A percentile compares a stretch with the other conserved stretches of the same genome.
phyloP scores from a whole-genome alignment of 2,797 vertebrate genomes.

The Epinephelus coioides region DNA sequence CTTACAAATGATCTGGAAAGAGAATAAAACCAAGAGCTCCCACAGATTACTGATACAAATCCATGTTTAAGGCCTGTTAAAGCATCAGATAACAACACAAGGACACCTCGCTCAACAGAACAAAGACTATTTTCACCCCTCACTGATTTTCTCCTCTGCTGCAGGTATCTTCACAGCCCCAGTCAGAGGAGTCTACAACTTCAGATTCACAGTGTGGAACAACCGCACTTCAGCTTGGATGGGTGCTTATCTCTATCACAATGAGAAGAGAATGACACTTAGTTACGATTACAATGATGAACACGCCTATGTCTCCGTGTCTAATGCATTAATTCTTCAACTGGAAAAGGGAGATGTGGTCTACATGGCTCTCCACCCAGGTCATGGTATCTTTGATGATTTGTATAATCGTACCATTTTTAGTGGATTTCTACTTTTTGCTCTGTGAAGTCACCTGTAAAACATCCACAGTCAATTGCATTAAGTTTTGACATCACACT shows the following conservation, averaged over 20 bases:
- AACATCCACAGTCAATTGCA: neutral
- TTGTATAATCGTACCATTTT: neutral
- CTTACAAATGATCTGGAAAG: no score
- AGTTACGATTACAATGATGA: fast-evolving
- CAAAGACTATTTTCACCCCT: neutral
- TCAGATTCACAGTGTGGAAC: neutral
- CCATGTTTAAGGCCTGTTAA: no score
- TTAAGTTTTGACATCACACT: neutral
- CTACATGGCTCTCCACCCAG: neutral
- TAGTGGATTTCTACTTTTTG: slow-evolving; percentile 46
- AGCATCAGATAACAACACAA: no score
- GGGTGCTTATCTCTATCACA: slow-evolving; percentile 1
- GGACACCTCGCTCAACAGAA: no score
- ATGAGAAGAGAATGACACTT: neutral
- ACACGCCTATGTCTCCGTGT: fast-evolving
- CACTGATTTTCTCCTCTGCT: neutral
- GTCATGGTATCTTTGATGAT: fast-evolving
- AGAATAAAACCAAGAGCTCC: no score
- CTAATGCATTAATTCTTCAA: slow-evolving; percentile 32
- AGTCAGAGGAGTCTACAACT: slow-evolving; percentile 9
- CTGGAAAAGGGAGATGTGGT: slow-evolving; percentile 31
- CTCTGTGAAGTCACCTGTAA: neutral
- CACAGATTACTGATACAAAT: no score
- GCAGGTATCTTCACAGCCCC: slow-evolving; percentile 52
- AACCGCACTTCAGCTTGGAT: fast-evolving